A percentile compares a stretch with the other conserved stretches of the same genome.
These are phyloP conservation scores for Pseudomugil tenellus DNA, from an alignment of 2,797 vertebrate species.

Conservation along the genomic window DNA sequence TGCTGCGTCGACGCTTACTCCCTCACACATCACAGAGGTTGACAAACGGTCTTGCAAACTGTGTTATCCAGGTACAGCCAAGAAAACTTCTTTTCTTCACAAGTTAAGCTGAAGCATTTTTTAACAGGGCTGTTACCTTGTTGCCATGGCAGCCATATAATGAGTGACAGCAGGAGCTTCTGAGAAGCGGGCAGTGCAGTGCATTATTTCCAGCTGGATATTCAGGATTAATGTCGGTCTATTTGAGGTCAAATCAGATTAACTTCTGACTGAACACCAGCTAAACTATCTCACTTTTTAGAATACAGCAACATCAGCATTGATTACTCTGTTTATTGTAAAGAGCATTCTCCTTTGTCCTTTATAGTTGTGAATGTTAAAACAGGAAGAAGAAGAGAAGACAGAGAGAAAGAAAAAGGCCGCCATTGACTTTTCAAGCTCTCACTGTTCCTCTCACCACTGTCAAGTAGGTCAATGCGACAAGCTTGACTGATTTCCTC, in stretches of 20 bases:
- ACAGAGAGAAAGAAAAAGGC: too few relatives aligned
- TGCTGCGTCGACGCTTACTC: constrained; percentile 36
- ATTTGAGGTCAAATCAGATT: constrained; percentile 38
- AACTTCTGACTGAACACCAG: constrained; percentile 7
- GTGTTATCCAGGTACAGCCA: constrained; percentile 14
- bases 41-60: constrained; percentile 28
- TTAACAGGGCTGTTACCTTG: constrained; percentile 25
- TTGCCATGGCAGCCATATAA: constrained; percentile 48
- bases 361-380: constrained; percentile 32
- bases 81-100: background rate
- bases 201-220: constrained; percentile 44
- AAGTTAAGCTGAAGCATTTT: constrained; percentile 21
- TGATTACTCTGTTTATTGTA: background rate
- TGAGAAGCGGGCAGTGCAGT: background rate
- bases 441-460: constrained; percentile 47
- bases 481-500: constrained; percentile 70
- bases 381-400: too few relatives aligned
- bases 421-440: too few relatives aligned
- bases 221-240: constrained; percentile 16
- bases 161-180: constrained; percentile 50
- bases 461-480: constrained; percentile 77
- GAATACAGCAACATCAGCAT: background rate
- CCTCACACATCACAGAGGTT: constrained; percentile 29
- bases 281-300: constrained; percentile 5
- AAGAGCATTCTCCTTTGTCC: too few relatives aligned